Base-by-base conservation (phyloP, 2,888 invertebrate genomes). In the Margaritifera margaritifera region DNA sequence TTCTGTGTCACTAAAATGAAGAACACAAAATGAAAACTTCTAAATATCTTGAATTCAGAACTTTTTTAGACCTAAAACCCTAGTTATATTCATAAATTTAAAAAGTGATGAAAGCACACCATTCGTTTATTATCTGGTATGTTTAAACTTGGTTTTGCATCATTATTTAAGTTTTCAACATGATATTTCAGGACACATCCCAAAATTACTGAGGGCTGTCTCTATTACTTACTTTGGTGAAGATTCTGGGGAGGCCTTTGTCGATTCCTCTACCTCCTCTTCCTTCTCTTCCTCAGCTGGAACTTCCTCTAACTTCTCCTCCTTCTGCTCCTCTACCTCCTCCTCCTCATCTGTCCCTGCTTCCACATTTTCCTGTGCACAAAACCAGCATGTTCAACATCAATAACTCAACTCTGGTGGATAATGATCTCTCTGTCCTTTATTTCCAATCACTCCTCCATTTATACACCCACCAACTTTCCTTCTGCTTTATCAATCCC, bases 211-310 rank as follows among this genome's bases (percentile, higher is more conserved):
- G 24, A 11, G n/a, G 4, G 24, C 19, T 22, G 19, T 24, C 58
- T 25, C 22, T 22, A 27, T 58, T 50, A n/a, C 19, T 19, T 60
- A 42, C 60, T 4, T n/a, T 24, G 20, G 58, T 58, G n/a, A 54
- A 15, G 22, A 52, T 8, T 51, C 63, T 50, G 25, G 56, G 22
- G 63, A 27, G 42, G 70, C 69, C 8, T 74, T 64, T 53, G 72
- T 67, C 56, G 62, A 71, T 51, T 68, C 69, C 61, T 72, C 71
- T 20, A 31, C 64, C 20, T 75, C 76, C 27, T 71, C 72, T 61
- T 75, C 75, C 25, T 69, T 73, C 25, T 71, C 74, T 24, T 72
- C 79, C 42, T 75, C 72, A 20, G 72, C 78, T 57, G 72, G 69
- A 27, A 77, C 76, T 50, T 65, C 76, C 54, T 74, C 73, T 60